These are phyloP conservation scores for Tetropium fuscum DNA, from an alignment of 2,888 invertebrate genomes.

Conservation along the genomic window DNA sequence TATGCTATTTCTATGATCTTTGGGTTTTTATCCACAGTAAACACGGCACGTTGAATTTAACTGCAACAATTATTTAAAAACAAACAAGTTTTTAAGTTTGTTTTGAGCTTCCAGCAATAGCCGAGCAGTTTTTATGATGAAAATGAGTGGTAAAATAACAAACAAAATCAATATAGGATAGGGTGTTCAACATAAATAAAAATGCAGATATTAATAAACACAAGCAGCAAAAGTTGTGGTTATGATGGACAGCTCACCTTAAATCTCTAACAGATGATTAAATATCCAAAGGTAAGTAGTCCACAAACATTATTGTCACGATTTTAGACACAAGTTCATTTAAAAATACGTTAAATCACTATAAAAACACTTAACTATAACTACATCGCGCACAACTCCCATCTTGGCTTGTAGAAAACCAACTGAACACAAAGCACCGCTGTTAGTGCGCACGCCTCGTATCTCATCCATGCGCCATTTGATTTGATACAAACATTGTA, in stretches of 20 bases:
- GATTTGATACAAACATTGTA: too few relatives aligned
- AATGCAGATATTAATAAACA: conserved; percentile 17
- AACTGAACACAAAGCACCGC: conserved; percentile 47
- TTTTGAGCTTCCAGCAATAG: too few relatives aligned
- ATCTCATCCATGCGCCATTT: conserved; percentile 1
- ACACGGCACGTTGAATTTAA: too few relatives aligned
- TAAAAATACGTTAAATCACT: conserved; percentile 58
- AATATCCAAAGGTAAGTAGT: conserved; percentile 58
- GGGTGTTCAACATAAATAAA: conserved; percentile 21
- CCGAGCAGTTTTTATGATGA: neutral
- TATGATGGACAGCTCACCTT: conserved; percentile 42
- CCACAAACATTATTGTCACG: conserved; percentile 65
- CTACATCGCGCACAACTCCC: conserved; percentile 57
- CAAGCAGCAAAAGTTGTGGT: conserved; percentile 25
- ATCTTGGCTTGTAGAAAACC: conserved; percentile 59
- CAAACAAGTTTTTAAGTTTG: too few relatives aligned
- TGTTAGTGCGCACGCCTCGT: conserved; percentile 33
- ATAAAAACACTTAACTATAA: conserved; percentile 58
- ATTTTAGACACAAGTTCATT: conserved; percentile 64
- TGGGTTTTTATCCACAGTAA: too few relatives aligned
- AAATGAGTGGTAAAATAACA: conserved; percentile 1
- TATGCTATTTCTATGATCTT: too few relatives aligned
- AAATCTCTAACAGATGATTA: conserved; percentile 42
- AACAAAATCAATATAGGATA: conserved; percentile 18
- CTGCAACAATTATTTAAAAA: too few relatives aligned